phyloP scores from a whole-genome alignment of 2,113 vertebrate genomes.

The Sigmodon hispidus region DNA sequence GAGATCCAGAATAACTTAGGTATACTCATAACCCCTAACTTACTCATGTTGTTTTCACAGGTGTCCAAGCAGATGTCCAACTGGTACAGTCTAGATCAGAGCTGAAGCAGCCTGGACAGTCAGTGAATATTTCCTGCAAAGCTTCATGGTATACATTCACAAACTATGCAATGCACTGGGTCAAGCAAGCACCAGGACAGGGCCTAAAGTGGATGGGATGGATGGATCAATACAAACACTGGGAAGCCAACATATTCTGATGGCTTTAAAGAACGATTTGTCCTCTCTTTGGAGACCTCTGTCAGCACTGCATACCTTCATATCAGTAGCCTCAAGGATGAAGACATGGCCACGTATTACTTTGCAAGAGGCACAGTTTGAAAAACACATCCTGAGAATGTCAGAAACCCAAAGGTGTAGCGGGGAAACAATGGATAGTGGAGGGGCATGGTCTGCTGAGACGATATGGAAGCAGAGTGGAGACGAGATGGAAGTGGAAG shows the following conservation, averaged over 20 bases:
- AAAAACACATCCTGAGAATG: not conserved
- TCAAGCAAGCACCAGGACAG: not conserved
- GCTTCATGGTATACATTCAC: not conserved
- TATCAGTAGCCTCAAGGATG: not conserved
- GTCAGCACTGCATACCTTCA: not conserved
- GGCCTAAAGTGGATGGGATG: not conserved
- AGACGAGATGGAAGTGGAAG: too few species aligned
- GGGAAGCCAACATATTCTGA: not conserved
- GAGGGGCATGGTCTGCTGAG: too few species aligned
- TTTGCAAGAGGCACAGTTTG: not conserved
- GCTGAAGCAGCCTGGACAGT: not conserved
- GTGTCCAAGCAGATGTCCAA: not conserved
- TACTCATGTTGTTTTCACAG: not conserved
- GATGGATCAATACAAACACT: accelerated
- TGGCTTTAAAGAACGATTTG: not conserved
- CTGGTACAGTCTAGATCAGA: not conserved
- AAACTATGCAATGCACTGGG: accelerated
- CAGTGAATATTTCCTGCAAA: not conserved
- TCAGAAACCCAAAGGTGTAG: not conserved
- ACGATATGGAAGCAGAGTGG: too few species aligned
- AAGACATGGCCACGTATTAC: not conserved
- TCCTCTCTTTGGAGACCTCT: not conserved
- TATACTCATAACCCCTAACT: accelerated
- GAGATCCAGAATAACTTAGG: not conserved
- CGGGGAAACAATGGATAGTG: too few species aligned